These are phyloP conservation scores for Drosophila orosa DNA, from an alignment of 1,140 invertebrate species.

Conservation along the genomic window DNA sequence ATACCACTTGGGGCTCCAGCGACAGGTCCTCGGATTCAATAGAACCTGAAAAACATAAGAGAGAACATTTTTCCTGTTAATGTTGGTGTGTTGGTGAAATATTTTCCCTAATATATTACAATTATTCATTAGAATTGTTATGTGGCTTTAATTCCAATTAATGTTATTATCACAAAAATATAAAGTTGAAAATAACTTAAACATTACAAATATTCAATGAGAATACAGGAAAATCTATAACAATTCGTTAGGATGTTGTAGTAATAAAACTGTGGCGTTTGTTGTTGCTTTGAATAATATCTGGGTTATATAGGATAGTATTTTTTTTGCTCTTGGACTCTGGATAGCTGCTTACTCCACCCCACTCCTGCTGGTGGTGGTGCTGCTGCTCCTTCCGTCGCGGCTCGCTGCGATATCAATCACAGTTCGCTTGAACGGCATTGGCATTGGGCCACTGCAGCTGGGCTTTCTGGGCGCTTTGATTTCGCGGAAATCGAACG, in stretches of 20 bases:
- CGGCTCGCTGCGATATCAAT: slow-evolving; percentile 64
- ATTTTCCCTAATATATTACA: not conserved
- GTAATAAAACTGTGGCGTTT: not conserved
- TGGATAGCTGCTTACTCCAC: not conserved
- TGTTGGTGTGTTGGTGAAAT: not conserved
- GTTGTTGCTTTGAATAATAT: not conserved
- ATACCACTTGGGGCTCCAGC: slow-evolving; percentile 85
- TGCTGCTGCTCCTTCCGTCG: slow-evolving; percentile 1
- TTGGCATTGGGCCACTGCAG: slow-evolving; percentile 69
- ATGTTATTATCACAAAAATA: too few species aligned
- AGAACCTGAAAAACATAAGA: slow-evolving; percentile 87
- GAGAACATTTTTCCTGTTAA: not conserved
- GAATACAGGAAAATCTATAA: too few species aligned
- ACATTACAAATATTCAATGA: too few species aligned
- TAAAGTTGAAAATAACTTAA: too few species aligned
- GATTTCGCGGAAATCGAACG: slow-evolving; percentile 79
- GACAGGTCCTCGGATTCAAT: slow-evolving; percentile 91
- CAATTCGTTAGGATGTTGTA: not conserved
- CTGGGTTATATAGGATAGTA: not conserved
- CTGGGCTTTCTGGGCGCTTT: slow-evolving; percentile 68
- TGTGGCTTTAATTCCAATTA: too few species aligned
- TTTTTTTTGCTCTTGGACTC: not conserved
- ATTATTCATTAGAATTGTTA: too few species aligned
- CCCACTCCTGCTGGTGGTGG: not conserved
- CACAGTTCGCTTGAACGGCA: slow-evolving; percentile 74